Evolutionary conservation across 1,140 invertebrate species (phyloP).

Genomic region (Polypedilum pembai): DNA sequence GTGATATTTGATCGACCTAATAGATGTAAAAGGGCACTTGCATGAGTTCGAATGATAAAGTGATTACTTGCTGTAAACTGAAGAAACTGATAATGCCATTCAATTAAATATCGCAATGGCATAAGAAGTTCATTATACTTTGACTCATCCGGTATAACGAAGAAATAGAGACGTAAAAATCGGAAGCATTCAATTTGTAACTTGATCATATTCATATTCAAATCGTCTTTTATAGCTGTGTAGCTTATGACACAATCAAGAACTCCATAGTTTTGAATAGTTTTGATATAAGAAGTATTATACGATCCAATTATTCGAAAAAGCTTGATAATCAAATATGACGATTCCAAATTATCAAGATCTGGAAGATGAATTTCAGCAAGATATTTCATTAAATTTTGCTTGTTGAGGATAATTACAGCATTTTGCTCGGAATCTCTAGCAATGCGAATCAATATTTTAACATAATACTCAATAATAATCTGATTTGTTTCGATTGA

Average conservation of each 20-base stretch:
- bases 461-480: constrained; percentile 57
- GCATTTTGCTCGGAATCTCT: constrained; percentile 57
- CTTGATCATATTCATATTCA: constrained; percentile 39
- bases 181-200: constrained; percentile 52
- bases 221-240: constrained; percentile 36
- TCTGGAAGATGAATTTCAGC: constrained; percentile 53
- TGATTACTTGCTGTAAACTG: constrained; percentile 38
- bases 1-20: constrained; percentile 34
- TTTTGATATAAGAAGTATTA: constrained; percentile 36
- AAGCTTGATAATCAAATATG: constrained; percentile 38
- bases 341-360: constrained; percentile 31
- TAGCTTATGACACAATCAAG: constrained; percentile 35
- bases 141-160: constrained; percentile 36
- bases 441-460: constrained; percentile 60
- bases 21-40: constrained; percentile 38
- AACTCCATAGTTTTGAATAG: constrained; percentile 33
- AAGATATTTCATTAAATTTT: constrained; percentile 51
- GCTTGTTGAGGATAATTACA: constrained; percentile 49
- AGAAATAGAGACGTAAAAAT: constrained; percentile 37
- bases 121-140: constrained; percentile 38
- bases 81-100: constrained; percentile 42
- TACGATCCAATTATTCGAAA: constrained; percentile 38
- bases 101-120: constrained; percentile 39
- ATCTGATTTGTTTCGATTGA: constrained; percentile 55
- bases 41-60: constrained; percentile 40